Percentiles rank a stretch among this genome's conserved stretches.
phyloP scores from a whole-genome alignment of 2,113 vertebrate genomes.

The Scartelaos histophorus region DNA sequence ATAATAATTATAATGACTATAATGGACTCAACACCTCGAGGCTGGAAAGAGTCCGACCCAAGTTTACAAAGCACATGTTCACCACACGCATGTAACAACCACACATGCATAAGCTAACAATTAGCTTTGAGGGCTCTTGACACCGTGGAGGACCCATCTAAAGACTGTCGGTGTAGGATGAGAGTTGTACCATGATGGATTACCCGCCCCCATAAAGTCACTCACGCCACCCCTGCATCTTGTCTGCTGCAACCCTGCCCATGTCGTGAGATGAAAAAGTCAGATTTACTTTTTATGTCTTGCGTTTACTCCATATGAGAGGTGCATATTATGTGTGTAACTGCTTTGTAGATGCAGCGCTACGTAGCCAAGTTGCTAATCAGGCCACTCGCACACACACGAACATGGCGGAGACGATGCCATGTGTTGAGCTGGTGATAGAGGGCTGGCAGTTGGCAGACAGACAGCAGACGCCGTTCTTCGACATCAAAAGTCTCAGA shows the following conservation, averaged over 20 bases:
- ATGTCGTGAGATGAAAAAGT: conserved; percentile 57
- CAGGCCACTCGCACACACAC: conserved; percentile 54
- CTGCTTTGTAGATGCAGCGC: conserved; percentile 59
- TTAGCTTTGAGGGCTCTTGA: conserved; percentile 74
- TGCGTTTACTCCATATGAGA: conserved; percentile 49
- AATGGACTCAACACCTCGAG: background rate
- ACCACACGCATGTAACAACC: conserved; percentile 23
- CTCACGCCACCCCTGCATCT: conserved; percentile 34
- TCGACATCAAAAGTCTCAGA: conserved; percentile 75
- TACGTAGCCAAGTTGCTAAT: conserved; percentile 65
- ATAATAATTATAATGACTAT: no score
- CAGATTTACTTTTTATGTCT: conserved; percentile 51
- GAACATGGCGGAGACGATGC: conserved; percentile 56
- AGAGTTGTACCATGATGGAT: conserved; percentile 62
- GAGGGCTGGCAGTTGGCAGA: conserved; percentile 74
- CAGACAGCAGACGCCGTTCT: conserved; percentile 74
- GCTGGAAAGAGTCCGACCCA: background rate
- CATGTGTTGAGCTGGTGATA: conserved; percentile 77
- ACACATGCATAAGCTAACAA: conserved; percentile 60
- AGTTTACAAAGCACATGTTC: background rate
- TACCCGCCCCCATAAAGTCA: conserved; percentile 46
- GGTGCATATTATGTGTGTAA: conserved; percentile 55
- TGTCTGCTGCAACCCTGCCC: conserved; percentile 25
- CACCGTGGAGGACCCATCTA: conserved; percentile 73
- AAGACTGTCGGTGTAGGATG: conserved; percentile 66